These are phyloP conservation scores for Disparrhopalites patrizii DNA, from an alignment of 2,888 invertebrate species.

Conservation along the genomic window DNA sequence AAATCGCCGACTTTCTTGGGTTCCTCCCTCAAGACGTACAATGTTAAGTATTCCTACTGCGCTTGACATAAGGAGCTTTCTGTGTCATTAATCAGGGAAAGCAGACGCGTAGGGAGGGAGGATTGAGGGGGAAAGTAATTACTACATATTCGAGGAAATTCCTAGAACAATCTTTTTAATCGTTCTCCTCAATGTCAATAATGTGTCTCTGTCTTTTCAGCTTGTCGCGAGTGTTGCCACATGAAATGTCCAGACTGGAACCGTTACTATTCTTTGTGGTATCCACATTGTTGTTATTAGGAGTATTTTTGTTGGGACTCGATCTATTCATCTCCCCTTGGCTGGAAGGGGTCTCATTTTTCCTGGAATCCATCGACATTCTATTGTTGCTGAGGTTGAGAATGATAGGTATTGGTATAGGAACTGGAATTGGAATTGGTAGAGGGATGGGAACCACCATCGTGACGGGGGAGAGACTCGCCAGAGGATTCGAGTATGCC, in stretches of 20 bases:
- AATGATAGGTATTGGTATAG: conserved; percentile 29
- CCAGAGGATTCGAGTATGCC: background rate
- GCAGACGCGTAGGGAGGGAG: too few relatives aligned
- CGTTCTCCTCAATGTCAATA: conserved; percentile 26
- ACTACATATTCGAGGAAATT: too few relatives aligned
- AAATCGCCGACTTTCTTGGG: too few relatives aligned
- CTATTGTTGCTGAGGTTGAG: conserved; percentile 7
- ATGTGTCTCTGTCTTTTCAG: conserved; percentile 16
- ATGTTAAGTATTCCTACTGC: too few relatives aligned
- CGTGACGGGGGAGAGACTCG: conserved; percentile 23
- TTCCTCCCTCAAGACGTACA: too few relatives aligned
- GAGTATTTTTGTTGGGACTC: conserved; percentile 14
- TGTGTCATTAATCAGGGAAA: too few relatives aligned
- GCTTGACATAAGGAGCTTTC: too few relatives aligned
- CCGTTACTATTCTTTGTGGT: conserved; percentile 14
- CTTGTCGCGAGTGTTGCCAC: background rate
- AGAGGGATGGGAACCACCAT: conserved; percentile 31
- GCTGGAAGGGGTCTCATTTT: background rate
- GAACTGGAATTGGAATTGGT: conserved; percentile 36
- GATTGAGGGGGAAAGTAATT: too few relatives aligned
- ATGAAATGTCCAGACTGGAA: conserved; percentile 11
- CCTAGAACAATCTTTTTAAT: conserved; percentile 8
- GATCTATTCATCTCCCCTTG: conserved; percentile 10
- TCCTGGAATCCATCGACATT: conserved; percentile 24
- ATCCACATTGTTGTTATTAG: background rate